Conservation (phyloP, 2,113 vertebrate species). For the Salvelinus fontinalis region DNA sequence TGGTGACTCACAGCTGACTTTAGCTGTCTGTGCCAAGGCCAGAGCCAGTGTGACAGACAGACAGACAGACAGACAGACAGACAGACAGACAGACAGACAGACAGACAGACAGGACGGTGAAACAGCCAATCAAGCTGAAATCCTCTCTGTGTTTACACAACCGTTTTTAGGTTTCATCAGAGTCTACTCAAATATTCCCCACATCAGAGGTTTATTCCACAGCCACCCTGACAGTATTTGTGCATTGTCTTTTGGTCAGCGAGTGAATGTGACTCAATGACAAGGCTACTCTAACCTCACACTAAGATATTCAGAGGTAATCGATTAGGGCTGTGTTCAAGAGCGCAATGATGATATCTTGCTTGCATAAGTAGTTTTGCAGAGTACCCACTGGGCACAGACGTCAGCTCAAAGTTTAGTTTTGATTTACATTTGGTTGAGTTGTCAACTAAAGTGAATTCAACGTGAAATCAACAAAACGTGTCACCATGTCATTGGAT, state of each 20-base stretch:
- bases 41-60: not conserved
- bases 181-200: slow-evolving; percentile 6
- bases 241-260: slow-evolving; percentile 7
- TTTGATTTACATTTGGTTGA: too few relatives aligned
- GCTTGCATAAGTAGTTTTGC: not conserved
- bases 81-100: too few relatives aligned
- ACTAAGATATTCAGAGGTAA: slow-evolving; percentile 9
- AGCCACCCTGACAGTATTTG: slow-evolving; percentile 4
- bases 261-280: slow-evolving; percentile 9
- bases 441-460: too few relatives aligned
- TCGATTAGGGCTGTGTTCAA: not conserved
- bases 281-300: not conserved
- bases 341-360: not conserved
- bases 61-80: too few relatives aligned
- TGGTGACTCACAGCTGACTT: not conserved
- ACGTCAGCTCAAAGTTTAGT: too few relatives aligned
- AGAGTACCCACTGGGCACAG: not conserved
- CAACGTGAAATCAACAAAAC: too few relatives aligned
- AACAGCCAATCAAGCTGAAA: not conserved
- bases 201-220: slow-evolving; percentile 10
- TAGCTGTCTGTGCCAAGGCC: not conserved
- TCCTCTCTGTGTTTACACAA: not conserved
- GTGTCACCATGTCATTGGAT: too few relatives aligned
- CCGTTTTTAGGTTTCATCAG: slow-evolving; percentile 6
- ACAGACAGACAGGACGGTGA: not conserved